Evolutionary conservation across 2,888 invertebrate genomes (phyloP).

Genomic region (Itoplectis maculator): DNA sequence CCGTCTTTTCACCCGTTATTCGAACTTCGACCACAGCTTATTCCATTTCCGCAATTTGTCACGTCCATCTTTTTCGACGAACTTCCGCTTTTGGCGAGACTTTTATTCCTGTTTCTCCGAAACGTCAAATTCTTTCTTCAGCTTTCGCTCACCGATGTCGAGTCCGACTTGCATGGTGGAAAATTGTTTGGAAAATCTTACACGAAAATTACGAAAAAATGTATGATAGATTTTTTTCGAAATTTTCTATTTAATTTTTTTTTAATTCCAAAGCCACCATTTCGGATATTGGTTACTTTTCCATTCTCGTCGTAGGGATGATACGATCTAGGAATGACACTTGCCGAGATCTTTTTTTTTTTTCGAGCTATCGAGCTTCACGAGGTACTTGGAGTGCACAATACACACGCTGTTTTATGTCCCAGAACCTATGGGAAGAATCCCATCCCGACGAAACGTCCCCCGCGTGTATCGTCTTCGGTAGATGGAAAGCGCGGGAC

Average conservation of each 20-base stretch:
- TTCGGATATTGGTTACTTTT: neutral
- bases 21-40: no score
- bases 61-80: neutral
- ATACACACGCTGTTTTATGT: constrained; percentile 23
- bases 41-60: no score
- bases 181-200: no score
- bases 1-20: neutral
- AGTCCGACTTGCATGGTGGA: no score
- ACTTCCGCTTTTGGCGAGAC: neutral
- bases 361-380: constrained; percentile 21
- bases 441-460: constrained; percentile 38
- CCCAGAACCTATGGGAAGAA: constrained; percentile 12
- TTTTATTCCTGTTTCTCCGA: neutral
- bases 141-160: no score
- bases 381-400: neutral
- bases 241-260: no score
- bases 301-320: neutral
- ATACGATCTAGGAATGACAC: constrained; percentile 2
- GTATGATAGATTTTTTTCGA: no score
- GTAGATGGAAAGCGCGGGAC: constrained; percentile 13
- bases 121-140: neutral
- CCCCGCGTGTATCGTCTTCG: constrained; percentile 43
- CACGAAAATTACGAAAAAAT: no score
- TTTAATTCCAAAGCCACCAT: no score
- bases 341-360: neutral